Evolutionary conservation across 2,113 vertebrate species (phyloP).

Genomic region (Tapirus terrestris): DNA sequence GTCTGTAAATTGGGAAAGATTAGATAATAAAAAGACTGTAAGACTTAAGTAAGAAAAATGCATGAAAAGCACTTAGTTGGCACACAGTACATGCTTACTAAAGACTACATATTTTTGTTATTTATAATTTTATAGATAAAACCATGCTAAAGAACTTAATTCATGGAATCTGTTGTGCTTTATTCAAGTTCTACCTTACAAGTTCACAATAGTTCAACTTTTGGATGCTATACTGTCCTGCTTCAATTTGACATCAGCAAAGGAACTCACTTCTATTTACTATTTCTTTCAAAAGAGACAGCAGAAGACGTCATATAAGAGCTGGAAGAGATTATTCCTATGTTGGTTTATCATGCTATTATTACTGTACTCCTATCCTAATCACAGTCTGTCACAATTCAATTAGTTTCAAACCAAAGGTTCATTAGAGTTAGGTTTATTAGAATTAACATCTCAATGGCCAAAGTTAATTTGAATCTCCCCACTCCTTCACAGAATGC

Average conservation of each 20-base stretch:
- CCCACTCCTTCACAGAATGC: background rate
- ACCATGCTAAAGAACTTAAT: background rate
- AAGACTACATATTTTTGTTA: background rate
- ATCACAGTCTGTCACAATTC: background rate
- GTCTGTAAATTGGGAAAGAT: background rate
- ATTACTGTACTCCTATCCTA: background rate
- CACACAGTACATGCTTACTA: background rate
- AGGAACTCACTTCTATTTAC: background rate
- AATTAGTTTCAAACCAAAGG: background rate
- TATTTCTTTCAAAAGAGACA: background rate
- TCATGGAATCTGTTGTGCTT: background rate
- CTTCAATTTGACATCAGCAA: background rate
- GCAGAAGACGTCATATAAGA: background rate
- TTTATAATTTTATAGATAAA: background rate
- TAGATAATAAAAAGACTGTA: background rate
- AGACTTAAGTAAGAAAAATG: background rate
- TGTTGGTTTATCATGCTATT: background rate
- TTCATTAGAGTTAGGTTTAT: background rate
- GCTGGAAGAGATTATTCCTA: background rate
- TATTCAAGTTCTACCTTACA: background rate
- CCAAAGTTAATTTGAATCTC: background rate
- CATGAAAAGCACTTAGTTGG: background rate
- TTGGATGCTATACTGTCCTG: background rate
- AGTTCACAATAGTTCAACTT: background rate
- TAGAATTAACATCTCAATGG: background rate